Evolutionary conservation across 2,113 vertebrate species (phyloP), one percentile per base, ranked within the genome.

Genomic region (Opisthocomus hoazin): DNA sequence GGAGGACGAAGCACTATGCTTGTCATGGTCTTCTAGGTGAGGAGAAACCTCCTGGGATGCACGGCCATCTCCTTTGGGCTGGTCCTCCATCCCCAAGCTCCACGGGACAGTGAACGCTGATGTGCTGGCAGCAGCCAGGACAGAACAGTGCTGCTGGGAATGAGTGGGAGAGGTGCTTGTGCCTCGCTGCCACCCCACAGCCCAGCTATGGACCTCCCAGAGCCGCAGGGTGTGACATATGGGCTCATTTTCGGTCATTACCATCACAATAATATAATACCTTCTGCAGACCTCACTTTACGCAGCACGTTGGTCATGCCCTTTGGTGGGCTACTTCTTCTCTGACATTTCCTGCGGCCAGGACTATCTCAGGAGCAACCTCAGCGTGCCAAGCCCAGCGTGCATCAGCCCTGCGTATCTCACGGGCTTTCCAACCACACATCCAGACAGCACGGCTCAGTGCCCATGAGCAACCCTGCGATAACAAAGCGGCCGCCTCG

Each of bases 391-490:
- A 90, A 50, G 36, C 41, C 51, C 93, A 65, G 51, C 2, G 3
- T 36, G 36, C 29, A 9, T 13, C 5, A 84, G 43, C 57, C 68
- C 60, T 41, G 41, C 0, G 0, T 36, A 50, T 65, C 81, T 82
- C 63, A 0, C 4, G 27, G 58, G 34, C 78, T 83, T 90, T 76
- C 57, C 88, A 79, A 43, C 46, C 10, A 9, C 89, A 90, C 57
- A 86, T 77, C 69, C 94, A 86, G 83, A 50, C 71, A 89, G 91
- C 91, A 92, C 91, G 94, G 89, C 95, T 82, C 81, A 73, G 65
- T 91, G 91, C 87, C 91, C 86, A 73, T 17, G 54, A 93, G 77
- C 77, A 90, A 6, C 70, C 89, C 87, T 19, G 4, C 81, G 69
- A 80, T 9, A 95, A 91, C 81, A 91, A 91, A 71, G 17, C 9